Conservation (phyloP, 2,797 vertebrate species). For the Sebastes taczanowskii region DNA sequence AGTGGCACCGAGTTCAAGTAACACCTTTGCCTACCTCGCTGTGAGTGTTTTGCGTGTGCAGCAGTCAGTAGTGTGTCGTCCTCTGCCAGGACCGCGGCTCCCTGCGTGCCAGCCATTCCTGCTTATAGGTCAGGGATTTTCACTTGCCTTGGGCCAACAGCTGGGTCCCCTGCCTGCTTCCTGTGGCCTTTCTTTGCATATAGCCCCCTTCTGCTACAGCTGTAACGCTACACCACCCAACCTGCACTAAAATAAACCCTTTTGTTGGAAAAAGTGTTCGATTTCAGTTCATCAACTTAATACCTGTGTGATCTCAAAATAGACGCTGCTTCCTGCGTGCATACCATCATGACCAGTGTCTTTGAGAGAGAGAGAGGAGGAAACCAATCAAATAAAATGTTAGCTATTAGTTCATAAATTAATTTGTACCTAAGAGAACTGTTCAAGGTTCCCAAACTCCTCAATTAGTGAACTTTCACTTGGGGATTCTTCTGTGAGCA, state of each 20-base stretch:
- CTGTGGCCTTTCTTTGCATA: constrained; percentile 54
- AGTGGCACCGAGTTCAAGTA: constrained; percentile 2
- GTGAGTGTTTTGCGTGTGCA: constrained; percentile 28
- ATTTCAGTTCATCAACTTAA: constrained; percentile 40
- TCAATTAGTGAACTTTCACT: constrained; percentile 4
- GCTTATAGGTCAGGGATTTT: constrained; percentile 86
- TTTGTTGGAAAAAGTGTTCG: constrained; percentile 49
- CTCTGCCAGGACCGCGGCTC: constrained; percentile 58
- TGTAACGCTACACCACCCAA: constrained; percentile 20
- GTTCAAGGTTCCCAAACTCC: constrained; percentile 1
- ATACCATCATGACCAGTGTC: neutral
- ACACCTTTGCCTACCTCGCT: neutral
- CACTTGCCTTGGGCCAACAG: constrained; percentile 79
- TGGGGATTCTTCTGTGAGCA: constrained; percentile 16
- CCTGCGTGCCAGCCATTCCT: constrained; percentile 78
- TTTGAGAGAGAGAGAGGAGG: neutral
- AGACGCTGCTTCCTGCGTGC: neutral
- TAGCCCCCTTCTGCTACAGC: constrained; percentile 31
- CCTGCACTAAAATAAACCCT: constrained; percentile 45
- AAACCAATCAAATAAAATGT: neutral
- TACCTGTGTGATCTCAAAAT: constrained; percentile 1
- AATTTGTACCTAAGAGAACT: neutral
- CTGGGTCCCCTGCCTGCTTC: constrained; percentile 77
- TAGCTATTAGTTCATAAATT: neutral
- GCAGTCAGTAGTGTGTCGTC: constrained; percentile 42